Percentiles rank a stretch among this genome's conserved stretches.
These are phyloP conservation scores for Thera britannica DNA, from an alignment of 2,888 invertebrate species.

Conservation along the genomic window DNA sequence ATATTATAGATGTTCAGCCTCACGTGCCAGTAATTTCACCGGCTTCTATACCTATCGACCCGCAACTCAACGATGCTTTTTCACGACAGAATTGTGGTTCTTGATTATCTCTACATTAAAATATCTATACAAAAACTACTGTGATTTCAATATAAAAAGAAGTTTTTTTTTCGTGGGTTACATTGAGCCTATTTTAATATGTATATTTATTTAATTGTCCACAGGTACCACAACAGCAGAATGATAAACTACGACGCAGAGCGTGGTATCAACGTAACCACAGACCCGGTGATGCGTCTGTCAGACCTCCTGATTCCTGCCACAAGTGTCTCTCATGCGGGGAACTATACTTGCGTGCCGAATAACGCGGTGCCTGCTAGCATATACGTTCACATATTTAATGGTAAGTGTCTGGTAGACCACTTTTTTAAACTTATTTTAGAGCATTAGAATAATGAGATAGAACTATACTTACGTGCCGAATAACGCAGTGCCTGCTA, in stretches of 20 bases:
- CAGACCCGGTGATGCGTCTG: constrained; percentile 88
- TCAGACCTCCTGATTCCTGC: constrained; percentile 86
- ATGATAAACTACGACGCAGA: constrained; percentile 97
- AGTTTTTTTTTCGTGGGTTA: too few species aligned
- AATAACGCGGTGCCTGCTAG: constrained; percentile 95
- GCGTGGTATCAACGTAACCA: constrained; percentile 94
- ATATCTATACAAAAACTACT: too few species aligned
- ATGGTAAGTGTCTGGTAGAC: constrained; percentile 85
- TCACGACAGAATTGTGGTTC: too few species aligned
- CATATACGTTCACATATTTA: constrained; percentile 95
- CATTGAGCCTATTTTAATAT: too few species aligned
- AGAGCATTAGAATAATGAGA: too few species aligned
- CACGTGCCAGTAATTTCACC: too few species aligned
- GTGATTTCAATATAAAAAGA: too few species aligned
- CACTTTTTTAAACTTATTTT: too few species aligned
- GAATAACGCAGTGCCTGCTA: constrained; percentile 94
- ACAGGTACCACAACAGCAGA: constrained; percentile 93
- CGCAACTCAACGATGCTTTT: too few species aligned
- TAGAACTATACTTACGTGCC: constrained; percentile 95
- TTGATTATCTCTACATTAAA: too few species aligned
- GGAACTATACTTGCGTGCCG: constrained; percentile 95
- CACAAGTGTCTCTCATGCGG: constrained; percentile 89
- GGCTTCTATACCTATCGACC: too few species aligned
- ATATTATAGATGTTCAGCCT: too few species aligned
- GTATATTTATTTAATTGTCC: constrained; percentile 6